phyloP scores from a whole-genome alignment of 2,797 vertebrate genomes.

The Leontocebus nigricollis region DNA sequence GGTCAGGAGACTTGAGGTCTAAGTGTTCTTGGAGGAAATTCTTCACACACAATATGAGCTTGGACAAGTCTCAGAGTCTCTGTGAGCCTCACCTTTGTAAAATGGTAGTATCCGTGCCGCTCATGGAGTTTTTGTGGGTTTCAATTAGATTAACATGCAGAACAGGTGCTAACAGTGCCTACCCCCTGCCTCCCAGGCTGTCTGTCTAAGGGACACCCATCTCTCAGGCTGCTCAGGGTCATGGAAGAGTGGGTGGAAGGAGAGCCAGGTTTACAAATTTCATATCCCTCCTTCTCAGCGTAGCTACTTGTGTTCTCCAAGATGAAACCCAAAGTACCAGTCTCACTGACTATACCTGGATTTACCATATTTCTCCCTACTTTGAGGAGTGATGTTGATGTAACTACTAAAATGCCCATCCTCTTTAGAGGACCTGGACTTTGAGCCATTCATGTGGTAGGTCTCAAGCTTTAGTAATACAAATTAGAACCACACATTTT shows the following conservation, averaged over 20 bases:
- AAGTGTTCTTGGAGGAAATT: too few species aligned
- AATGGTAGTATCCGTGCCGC: background rate
- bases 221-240: background rate
- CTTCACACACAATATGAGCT: background rate
- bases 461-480: background rate
- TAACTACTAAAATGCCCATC: background rate
- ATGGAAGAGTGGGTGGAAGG: background rate
- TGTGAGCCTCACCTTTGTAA: background rate
- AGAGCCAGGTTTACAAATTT: background rate
- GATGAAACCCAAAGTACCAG: background rate
- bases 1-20: background rate
- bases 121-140: background rate
- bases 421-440: background rate
- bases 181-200: too few species aligned
- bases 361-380: background rate
- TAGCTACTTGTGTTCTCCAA: background rate
- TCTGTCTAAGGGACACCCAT: background rate
- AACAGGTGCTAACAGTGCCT: background rate
- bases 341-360: background rate
- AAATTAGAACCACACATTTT: background rate
- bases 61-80: background rate
- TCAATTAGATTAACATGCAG: background rate
- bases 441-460: background rate
- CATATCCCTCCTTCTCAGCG: background rate
- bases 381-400: background rate